Evolutionary conservation across 2,113 vertebrate species (phyloP).

Genomic region (Leptobrachium leishanense): DNA sequence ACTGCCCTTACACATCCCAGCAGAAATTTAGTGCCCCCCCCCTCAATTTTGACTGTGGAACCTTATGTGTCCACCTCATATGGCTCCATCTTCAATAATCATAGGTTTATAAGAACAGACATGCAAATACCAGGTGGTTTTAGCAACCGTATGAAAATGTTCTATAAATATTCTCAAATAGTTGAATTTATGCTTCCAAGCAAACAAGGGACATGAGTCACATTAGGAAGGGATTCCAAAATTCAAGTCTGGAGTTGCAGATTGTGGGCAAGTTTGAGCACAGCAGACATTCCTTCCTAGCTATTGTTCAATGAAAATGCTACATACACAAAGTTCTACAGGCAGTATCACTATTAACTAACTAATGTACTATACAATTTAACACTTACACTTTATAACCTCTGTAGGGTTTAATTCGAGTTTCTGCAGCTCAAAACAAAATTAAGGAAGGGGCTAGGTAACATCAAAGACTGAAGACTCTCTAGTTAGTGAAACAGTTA

Average conservation of each 20-base stretch:
- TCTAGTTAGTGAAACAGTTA: conserved; percentile 30
- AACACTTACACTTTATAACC: not conserved
- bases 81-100: too few species aligned
- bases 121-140: too few species aligned
- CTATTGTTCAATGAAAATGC: conserved; percentile 7
- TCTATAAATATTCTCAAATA: too few species aligned
- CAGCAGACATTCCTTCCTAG: conserved; percentile 19
- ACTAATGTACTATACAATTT: not conserved
- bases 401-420: not conserved
- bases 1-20: too few species aligned
- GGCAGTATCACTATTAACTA: not conserved
- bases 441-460: not conserved
- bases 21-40: too few species aligned
- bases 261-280: conserved; percentile 29
- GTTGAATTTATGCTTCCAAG: too few species aligned
- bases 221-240: not conserved
- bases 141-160: too few species aligned
- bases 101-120: too few species aligned
- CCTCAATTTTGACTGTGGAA: too few species aligned
- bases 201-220: not conserved
- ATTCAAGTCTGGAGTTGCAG: conserved; percentile 9
- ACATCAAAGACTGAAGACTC: not conserved
- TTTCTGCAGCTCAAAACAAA: not conserved
- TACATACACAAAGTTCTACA: not conserved
- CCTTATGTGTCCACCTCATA: too few species aligned